Conservation (phyloP, 2,113 vertebrate species). For the Arvicanthis niloticus region DNA sequence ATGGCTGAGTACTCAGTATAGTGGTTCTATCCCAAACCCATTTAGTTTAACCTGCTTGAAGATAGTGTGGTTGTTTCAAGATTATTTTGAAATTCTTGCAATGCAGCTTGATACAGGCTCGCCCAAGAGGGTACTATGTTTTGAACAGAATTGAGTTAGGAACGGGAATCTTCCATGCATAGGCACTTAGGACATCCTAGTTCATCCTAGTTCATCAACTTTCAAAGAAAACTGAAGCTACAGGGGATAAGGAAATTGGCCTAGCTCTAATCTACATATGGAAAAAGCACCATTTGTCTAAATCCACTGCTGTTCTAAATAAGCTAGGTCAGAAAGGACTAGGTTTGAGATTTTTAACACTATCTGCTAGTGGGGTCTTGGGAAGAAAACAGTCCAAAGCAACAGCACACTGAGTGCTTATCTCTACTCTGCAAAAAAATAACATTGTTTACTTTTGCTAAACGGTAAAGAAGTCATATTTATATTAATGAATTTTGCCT, state of each 20-base stretch:
- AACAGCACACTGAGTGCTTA: neutral
- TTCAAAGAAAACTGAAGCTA: constrained; percentile 6
- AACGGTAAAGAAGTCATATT: neutral
- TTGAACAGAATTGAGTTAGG: neutral
- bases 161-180: constrained; percentile 1
- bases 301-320: neutral
- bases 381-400: neutral
- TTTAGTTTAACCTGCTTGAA: neutral
- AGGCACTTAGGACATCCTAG: neutral
- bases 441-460: constrained; percentile 40
- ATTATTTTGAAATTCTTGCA: constrained; percentile 51
- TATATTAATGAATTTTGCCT: constrained; percentile 55
- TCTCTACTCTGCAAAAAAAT: neutral
- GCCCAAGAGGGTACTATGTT: neutral
- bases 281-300: neutral
- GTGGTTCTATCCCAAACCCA: constrained; percentile 10
- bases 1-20: neutral
- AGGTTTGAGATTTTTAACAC: neutral
- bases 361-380: neutral
- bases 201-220: neutral
- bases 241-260: neutral
- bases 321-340: neutral
- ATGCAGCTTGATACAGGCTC: neutral
- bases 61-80: neutral
- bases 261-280: neutral